Evolutionary conservation across 2,888 invertebrate genomes (phyloP).

Genomic region (Entomobrya proxima): DNA sequence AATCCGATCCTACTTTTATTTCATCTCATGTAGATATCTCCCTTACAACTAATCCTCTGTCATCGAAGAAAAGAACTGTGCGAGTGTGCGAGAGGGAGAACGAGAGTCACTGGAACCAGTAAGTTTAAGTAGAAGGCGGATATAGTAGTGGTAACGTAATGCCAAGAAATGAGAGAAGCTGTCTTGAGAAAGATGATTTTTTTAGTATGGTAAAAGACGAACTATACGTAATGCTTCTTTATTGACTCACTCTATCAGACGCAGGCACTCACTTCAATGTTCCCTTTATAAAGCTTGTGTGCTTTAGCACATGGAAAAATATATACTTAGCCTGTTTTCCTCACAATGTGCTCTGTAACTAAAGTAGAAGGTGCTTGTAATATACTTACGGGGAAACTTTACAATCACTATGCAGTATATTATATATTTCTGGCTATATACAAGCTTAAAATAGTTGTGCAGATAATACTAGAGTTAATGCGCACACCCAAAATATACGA

Average conservation of each 20-base stretch:
- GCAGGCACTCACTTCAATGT: not conserved
- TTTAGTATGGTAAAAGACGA: slow-evolving; percentile 46
- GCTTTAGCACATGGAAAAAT: too few relatives aligned
- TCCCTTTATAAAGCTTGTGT: too few relatives aligned
- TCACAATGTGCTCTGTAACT: too few relatives aligned
- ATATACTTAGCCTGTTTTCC: too few relatives aligned
- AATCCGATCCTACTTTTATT: slow-evolving; percentile 7
- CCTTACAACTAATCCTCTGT: slow-evolving; percentile 27
- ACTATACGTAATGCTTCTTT: slow-evolving; percentile 28
- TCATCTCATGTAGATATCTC: not conserved
- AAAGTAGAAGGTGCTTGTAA: too few relatives aligned
- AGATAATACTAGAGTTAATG: slow-evolving; percentile 4
- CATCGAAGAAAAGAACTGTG: slow-evolving; percentile 3
- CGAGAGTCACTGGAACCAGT: not conserved
- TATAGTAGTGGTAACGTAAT: slow-evolving; percentile 1
- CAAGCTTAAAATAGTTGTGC: not conserved
- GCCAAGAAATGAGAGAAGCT: slow-evolving; percentile 10
- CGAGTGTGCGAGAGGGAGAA: slow-evolving; percentile 1
- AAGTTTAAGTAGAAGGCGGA: not conserved
- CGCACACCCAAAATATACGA: not conserved
- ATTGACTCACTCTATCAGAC: slow-evolving; percentile 39
- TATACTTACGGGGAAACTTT: too few relatives aligned
- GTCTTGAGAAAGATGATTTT: slow-evolving; percentile 54
- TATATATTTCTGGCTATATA: not conserved
- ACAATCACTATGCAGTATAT: too few relatives aligned